These are phyloP conservation scores for Xanthorhoe spadicearia DNA, from an alignment of 2,888 invertebrate genomes.

Conservation along the genomic window DNA sequence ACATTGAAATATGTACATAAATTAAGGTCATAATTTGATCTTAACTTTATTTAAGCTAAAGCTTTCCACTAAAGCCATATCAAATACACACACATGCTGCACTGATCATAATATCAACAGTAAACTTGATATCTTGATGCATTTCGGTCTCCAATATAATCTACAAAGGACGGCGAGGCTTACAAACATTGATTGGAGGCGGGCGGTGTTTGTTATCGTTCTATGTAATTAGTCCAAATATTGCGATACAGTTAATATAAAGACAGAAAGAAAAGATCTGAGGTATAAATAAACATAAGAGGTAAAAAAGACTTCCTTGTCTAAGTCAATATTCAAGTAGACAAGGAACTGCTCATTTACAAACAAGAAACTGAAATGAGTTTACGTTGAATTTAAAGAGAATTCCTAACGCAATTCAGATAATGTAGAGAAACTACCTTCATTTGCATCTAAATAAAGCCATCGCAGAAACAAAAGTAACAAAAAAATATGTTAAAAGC, in stretches of 20 bases:
- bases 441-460: not conserved
- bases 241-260: not conserved
- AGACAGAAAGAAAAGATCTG: conserved; percentile 1
- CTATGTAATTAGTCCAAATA: conserved; percentile 23
- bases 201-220: conserved; percentile 15
- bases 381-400: conserved; percentile 35
- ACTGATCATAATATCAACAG: not conserved
- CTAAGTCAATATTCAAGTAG: conserved; percentile 42
- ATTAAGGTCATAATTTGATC: no score
- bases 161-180: conserved; percentile 8
- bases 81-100: not conserved
- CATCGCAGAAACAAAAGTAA: conserved; percentile 7
- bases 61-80: no score
- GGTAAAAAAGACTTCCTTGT: conserved; percentile 42
- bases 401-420: conserved; percentile 9
- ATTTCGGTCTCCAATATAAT: conserved; percentile 5
- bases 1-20: no score
- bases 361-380: conserved; percentile 38
- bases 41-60: no score
- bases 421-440: conserved; percentile 5
- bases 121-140: conserved; percentile 2
- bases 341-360: conserved; percentile 36
- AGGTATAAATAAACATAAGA: conserved; percentile 25
- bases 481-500: conserved; percentile 1
- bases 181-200: conserved; percentile 14